phyloP scores from a whole-genome alignment of 2,113 vertebrate genomes.

The Rhinopomastus cyanomelas region DNA sequence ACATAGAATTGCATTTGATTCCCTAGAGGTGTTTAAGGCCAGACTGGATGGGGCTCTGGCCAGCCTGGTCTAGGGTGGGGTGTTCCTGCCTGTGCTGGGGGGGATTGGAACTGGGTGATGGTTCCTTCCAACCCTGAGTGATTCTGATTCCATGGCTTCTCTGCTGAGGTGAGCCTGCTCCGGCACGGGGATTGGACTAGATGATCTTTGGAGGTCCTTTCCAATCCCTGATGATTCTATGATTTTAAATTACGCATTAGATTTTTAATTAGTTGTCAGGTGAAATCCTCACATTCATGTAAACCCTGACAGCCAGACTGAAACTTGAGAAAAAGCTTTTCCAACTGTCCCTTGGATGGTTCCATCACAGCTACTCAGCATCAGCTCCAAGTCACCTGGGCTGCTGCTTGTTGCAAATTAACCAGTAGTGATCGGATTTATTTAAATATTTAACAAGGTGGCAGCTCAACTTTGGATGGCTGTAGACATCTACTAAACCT shows the following conservation, averaged over 20 bases:
- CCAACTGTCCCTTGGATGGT: not conserved
- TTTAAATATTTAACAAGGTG: not conserved
- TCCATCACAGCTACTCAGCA: not conserved
- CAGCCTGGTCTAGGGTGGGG: too few species aligned
- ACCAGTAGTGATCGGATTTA: not conserved
- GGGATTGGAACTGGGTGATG: too few species aligned
- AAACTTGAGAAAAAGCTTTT: not conserved
- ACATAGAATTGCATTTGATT: not conserved
- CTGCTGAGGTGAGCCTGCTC: too few species aligned
- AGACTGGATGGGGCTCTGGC: too few species aligned
- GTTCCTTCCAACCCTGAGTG: too few species aligned
- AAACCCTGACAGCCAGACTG: not conserved
- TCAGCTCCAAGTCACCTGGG: not conserved
- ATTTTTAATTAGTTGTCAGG: not conserved
- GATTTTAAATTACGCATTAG: too few species aligned
- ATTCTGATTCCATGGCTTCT: too few species aligned
- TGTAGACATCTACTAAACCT: not conserved
- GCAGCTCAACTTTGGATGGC: not conserved
- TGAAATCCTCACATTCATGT: not conserved
- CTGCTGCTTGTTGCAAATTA: not conserved
- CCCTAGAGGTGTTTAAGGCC: too few species aligned
- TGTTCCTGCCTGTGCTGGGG: too few species aligned
- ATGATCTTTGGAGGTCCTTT: too few species aligned
- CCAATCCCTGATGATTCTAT: too few species aligned
- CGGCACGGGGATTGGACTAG: too few species aligned